A percentile compares a stretch with the other conserved stretches of the same genome.
These are phyloP conservation scores for Melanotus villosus DNA, from an alignment of 2,888 invertebrate genomes.

Conservation along the genomic window DNA sequence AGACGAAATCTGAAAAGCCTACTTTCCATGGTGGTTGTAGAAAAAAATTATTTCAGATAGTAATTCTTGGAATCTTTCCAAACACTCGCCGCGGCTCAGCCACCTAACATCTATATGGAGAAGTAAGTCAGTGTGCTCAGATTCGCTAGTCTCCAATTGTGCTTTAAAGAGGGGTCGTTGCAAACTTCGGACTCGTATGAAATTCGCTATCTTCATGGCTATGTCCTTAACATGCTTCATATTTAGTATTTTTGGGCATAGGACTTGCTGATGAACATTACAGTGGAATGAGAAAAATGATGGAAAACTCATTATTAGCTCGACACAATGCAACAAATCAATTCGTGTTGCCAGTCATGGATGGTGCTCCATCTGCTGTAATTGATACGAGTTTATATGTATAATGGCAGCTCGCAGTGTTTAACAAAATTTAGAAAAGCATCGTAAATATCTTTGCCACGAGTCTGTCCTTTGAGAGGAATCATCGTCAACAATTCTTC, in stretches of 20 bases:
- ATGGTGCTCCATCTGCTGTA: slow-evolving; percentile 54
- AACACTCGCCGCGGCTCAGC: slow-evolving; percentile 47
- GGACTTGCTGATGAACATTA: slow-evolving; percentile 39
- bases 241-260: slow-evolving; percentile 36
- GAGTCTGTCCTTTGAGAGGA: slow-evolving; percentile 47
- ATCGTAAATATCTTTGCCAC: slow-evolving; percentile 51
- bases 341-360: slow-evolving; percentile 51
- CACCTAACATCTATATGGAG: slow-evolving; percentile 29
- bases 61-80: slow-evolving; percentile 51
- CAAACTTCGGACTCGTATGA: background rate
- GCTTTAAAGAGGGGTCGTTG: slow-evolving; percentile 11
- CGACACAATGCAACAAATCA: slow-evolving; percentile 47
- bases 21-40: too few species aligned
- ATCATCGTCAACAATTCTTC: slow-evolving; percentile 51
- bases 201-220: slow-evolving; percentile 14
- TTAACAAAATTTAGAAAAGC: slow-evolving; percentile 49
- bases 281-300: too few species aligned
- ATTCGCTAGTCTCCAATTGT: too few species aligned
- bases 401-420: slow-evolving; percentile 50
- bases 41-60: slow-evolving; percentile 47
- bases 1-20: too few species aligned
- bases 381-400: slow-evolving; percentile 50
- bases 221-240: slow-evolving; percentile 34
- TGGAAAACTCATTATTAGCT: slow-evolving; percentile 37
- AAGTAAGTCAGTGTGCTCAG: slow-evolving; percentile 16